Evolutionary conservation across 2,797 vertebrate genomes (phyloP), one percentile per base, ranked within the genome.

Genomic region (Muraenolepis orangiensis): DNA sequence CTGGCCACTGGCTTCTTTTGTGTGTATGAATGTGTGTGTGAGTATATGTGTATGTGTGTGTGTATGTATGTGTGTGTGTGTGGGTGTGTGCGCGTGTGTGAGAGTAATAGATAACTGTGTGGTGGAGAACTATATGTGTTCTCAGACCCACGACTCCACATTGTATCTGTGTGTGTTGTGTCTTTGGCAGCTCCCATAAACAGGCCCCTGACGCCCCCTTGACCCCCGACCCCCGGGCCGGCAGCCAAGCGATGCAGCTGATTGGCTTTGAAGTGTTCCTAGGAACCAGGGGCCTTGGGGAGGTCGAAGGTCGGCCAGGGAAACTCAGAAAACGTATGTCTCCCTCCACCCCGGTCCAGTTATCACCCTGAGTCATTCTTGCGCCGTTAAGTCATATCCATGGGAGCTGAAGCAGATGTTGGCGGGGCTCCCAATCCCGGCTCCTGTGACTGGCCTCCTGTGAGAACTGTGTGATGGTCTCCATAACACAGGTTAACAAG

Each of bases 241-340:
- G 57, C 76, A 89, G 84, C 86, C 84, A 88, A 85, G 82, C 75
- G 16, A 71, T 77, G 74, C 77, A 81, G 80, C 79, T 78, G 83
- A 85, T 81, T 84, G 76, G 76, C 91, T 93, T 93, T 94, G 91
- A 94, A 92, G 92, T 90, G 83, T 73, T 88, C 75, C 64, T 81
- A 64, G 78, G 86, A 75, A 85, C 78, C 71, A 80, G 78, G 74
- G 70, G 66, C 57, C n/a, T 23, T 26, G 11, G 16, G 16, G 40
- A 78, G 90, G 89, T 91, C 89, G 92, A 34, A 88, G 90, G 90
- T 89, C 76, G 88, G 76, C 57, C 76, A 78, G 57, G 12, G 57
- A 26, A 64, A 26, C 57, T 64, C 16, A 86, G 80, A 89, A n/a
- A 90, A 89, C 83, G 87, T 78, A 81, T 85, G 84, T 86, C 76